Evolutionary conservation across 2,797 vertebrate species (phyloP).

Genomic region (Furcifer pardalis): DNA sequence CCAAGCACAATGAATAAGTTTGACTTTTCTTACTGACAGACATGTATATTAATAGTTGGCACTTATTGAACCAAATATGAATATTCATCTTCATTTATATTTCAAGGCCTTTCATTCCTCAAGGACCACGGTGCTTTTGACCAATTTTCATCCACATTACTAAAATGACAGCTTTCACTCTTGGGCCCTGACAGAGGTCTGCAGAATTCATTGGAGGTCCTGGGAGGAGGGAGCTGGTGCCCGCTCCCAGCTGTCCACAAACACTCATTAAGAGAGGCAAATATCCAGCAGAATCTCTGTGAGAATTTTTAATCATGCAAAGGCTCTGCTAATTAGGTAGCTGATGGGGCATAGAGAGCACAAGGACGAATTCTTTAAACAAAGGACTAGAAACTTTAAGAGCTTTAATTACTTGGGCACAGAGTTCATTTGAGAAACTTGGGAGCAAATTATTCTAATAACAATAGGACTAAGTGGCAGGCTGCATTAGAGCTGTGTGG

Average conservation of each 20-base stretch:
- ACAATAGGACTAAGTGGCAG: constrained; percentile 94
- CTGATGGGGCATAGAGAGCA: constrained; percentile 99
- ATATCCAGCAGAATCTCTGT: constrained; percentile 99
- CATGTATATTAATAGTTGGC: constrained; percentile 99
- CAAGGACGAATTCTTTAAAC: constrained; percentile 99
- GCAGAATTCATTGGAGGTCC: constrained; percentile 92
- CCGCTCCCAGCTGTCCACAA: constrained; percentile 99
- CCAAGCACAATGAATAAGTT: constrained; percentile 81
- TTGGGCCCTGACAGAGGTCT: constrained; percentile 98
- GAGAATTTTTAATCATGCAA: constrained; percentile 99
- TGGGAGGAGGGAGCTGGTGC: constrained; percentile 84
- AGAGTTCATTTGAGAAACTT: constrained; percentile 99
- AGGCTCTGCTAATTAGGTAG: constrained; percentile 99
- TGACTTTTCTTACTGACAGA: constrained; percentile 90
- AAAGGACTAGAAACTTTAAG: constrained; percentile 99
- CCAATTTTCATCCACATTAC: constrained; percentile 96
- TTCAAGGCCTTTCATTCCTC: constrained; percentile 96
- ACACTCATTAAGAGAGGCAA: constrained; percentile 99
- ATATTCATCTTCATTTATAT: constrained; percentile 99
- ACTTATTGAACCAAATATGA: constrained; percentile 97
- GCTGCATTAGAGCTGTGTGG: constrained; percentile 88
- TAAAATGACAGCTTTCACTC: constrained; percentile 98
- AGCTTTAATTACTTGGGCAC: constrained; percentile 99
- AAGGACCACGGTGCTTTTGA: constrained; percentile 88
- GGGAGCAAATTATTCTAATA: constrained; percentile 98